Percentiles rank a stretch among this genome's conserved stretches.
phyloP scores from a whole-genome alignment of 2,797 vertebrate species.

The Orientallactaga sibirica region DNA sequence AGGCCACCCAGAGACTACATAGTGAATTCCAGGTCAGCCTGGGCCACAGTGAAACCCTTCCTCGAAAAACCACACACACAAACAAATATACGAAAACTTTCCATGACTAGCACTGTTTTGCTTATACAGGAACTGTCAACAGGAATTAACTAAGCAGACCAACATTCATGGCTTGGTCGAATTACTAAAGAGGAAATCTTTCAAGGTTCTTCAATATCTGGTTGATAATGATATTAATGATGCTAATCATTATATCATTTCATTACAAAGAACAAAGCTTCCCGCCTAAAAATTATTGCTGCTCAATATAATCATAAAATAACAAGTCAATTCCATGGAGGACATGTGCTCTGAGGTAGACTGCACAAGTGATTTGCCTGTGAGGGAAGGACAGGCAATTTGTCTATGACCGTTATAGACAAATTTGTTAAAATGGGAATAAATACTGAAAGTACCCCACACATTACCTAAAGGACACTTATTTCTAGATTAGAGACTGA shows the following conservation, averaged over 20 bases:
- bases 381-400: fast-evolving
- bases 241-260: conserved; percentile 12
- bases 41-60: too few species aligned
- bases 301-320: background rate
- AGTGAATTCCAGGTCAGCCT: too few species aligned
- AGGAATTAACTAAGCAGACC: background rate
- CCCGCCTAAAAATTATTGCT: background rate
- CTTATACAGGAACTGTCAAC: background rate
- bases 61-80: background rate
- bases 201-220: background rate
- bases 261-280: background rate
- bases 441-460: background rate
- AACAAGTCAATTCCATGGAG: background rate
- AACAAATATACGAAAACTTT: background rate
- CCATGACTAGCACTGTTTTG: background rate
- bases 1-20: too few species aligned
- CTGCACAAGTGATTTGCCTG: background rate
- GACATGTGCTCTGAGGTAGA: background rate
- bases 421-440: background rate
- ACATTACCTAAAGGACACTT: background rate
- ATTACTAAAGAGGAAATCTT: background rate
- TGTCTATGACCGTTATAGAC: background rate
- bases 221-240: background rate
- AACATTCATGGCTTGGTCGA: background rate
- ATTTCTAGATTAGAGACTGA: background rate